Evolutionary conservation across 2,113 vertebrate genomes (phyloP), one percentile per base, ranked within the genome.

Genomic region (Triplophysa dalaica): DNA sequence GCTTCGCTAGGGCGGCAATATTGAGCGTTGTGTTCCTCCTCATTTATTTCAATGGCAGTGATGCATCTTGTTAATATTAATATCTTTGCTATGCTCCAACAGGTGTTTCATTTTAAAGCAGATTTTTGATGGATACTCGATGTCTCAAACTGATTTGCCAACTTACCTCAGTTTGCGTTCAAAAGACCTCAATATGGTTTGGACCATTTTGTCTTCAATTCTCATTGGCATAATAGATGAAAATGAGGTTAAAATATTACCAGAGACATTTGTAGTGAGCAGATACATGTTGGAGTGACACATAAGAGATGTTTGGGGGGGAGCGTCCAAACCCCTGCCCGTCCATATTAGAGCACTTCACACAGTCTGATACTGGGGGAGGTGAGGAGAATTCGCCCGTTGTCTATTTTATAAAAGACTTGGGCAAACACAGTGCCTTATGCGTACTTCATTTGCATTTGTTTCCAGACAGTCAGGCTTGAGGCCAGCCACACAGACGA

Each of bases 381-480:
- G 61, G 58, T 26, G 58, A 48, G 67, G 69, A 61, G 64, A 9
- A 64, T 38, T 60, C 11, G 21, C 38, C 56, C 33, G 45, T 43
- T 61, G 50, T 69, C 33, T 58, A 54, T 58, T 70, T 45, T 26
- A 78, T 78, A 78, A 78, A 78, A 56, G 62, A 56, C 72, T 78
- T 79, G 43, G 60, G 76, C 79, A 81, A 78, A 88, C 80, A 88
- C 70, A 29, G 58, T 19, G 43, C 2, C 79, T 22, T 68, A 78
- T 72, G 63, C 29, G 29, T 45, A 21, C 54, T 70, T 77, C 68
- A 84, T 84, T 79, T 81, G 77, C 83, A 84, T 81, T 70, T 54
- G 11, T n/a, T 48, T 48, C 75, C 75, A 79, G 83, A 81, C 83
- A 56, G 48, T 29, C 89, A 90, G 87, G 26, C n/a, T 8, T 87